Base-by-base conservation (phyloP, 1,140 invertebrate species). In the Gonatopus flavifemur region DNA sequence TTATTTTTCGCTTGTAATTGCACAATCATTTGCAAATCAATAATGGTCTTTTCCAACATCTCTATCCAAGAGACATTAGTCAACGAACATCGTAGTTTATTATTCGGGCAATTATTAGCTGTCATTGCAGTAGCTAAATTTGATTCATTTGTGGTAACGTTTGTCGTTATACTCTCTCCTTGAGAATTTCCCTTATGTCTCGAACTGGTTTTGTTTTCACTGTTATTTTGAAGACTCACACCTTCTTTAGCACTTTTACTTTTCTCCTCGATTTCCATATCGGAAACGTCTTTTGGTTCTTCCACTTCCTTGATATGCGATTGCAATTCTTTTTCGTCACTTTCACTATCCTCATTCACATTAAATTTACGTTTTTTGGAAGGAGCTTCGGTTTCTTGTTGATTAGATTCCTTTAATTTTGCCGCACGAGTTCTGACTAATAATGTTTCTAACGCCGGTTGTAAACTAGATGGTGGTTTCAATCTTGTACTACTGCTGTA, bases 401-500 rank as follows among this genome's bases (percentile, higher is more conserved):
- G 59, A 24, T 57, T 64, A 3, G 53, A 55, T 12, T 76, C 72
- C 44, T 76, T 72, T 1, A 65, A 42, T 15, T 64, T 67, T 8
- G 68, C 50, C 12, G 55, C 57, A 22, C 64, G 67, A 0, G 72
- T 74, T 22, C 72, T 62, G 16, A 66, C 45, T 4, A 76, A 33
- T 3, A 76, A 25, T 0, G 66, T 70, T 9, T 77, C 73, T 10
- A 76, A 40, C 1, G 69, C 67, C 3, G 66, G 55, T 12, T 70
- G 57, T 20, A 78, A 50, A 2, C 63, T 64, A 15, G 63, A 32
- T 1, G 72, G 62, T 15, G 76, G 71, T 45, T 76, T 72, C 13
- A 76, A 47, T 51, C 73, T 67, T 6, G 69, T 63, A 9, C 74
- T 74, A 36, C 72, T 73, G 46, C 74, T 81, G 47, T 82, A 82